A percentile compares a stretch with the other conserved stretches of the same genome.
phyloP scores from a whole-genome alignment of 1,140 invertebrate species.

The Drosophila mauritiana region DNA sequence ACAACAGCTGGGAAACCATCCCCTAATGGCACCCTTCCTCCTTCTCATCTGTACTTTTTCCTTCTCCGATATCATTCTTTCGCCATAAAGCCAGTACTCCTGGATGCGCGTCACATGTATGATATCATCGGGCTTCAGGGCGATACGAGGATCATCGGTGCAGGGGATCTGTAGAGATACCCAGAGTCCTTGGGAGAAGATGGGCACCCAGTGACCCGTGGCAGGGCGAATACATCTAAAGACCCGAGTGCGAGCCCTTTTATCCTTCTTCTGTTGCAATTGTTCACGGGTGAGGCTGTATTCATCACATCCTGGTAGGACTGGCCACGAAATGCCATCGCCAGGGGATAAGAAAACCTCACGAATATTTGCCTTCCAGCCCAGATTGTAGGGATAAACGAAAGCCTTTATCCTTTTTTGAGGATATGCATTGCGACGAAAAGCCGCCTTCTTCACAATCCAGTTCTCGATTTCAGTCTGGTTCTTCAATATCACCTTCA shows the following conservation, averaged over 20 bases:
- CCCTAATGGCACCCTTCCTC: conserved; percentile 84
- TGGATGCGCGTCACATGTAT: conserved; percentile 93
- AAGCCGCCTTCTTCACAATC: conserved; percentile 94
- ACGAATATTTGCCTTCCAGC: conserved; percentile 86
- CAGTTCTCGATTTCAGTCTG: conserved; percentile 97
- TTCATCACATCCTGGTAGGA: conserved; percentile 91
- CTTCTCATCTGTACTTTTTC: conserved; percentile 24
- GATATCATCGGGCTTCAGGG: conserved; percentile 89
- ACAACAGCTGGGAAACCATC: conserved; percentile 94
- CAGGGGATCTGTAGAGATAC: conserved; percentile 91
- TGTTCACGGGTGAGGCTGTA: conserved; percentile 96
- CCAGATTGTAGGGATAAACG: conserved; percentile 95
- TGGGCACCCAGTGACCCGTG: conserved; percentile 91
- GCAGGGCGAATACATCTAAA: conserved; percentile 88
- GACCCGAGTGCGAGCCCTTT: conserved; percentile 89
- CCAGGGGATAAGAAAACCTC: conserved; percentile 87
- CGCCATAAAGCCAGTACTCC: conserved; percentile 94
- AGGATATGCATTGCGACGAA: conserved; percentile 86
- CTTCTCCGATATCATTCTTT: conserved; percentile 85
- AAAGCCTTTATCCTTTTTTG: conserved; percentile 86
- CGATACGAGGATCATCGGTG: conserved; percentile 93
- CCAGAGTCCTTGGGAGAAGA: conserved; percentile 88
- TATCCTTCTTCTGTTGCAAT: conserved; percentile 94
- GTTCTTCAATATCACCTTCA: conserved; percentile 92
- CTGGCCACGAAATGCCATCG: conserved; percentile 94